Evolutionary conservation across 2,888 invertebrate species (phyloP).

Genomic region (Scaptomyza flava): DNA sequence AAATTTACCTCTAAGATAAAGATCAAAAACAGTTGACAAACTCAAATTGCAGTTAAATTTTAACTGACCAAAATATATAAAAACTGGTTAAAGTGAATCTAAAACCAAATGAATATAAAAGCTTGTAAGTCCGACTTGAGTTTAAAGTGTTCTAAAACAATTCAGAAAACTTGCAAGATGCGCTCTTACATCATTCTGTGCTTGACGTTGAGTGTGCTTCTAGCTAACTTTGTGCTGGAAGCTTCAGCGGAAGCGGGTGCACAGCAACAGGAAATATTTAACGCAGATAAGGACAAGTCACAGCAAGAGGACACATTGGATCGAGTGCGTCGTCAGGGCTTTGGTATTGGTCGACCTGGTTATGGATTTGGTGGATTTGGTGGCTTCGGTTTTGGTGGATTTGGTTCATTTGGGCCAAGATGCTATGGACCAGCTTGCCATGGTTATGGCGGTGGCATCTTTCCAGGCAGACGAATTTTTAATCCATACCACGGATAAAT

Average conservation of each 20-base stretch:
- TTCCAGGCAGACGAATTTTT: neutral
- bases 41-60: conserved; percentile 29
- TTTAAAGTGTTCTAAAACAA: neutral
- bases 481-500: conserved; percentile 6
- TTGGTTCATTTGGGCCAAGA: neutral
- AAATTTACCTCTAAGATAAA: conserved; percentile 23
- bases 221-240: conserved; percentile 8
- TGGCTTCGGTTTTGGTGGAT: conserved; percentile 13
- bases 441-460: conserved; percentile 9
- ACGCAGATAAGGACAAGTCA: conserved; percentile 7
- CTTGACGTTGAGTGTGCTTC: conserved; percentile 16
- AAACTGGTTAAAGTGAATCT: conserved; percentile 7
- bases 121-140: neutral
- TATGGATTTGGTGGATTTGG: neutral
- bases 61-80: conserved; percentile 36
- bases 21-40: conserved; percentile 42
- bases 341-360: neutral
- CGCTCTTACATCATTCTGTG: conserved; percentile 5
- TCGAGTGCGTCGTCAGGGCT: conserved; percentile 40
- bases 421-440: neutral
- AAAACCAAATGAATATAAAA: conserved; percentile 39
- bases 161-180: conserved; percentile 31
- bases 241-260: conserved; percentile 4
- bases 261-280: conserved; percentile 5
- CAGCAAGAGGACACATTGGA: conserved; percentile 10